Percentiles rank a stretch among this genome's conserved stretches.
These are phyloP conservation scores for Thymelicus acteon DNA, from an alignment of 2,888 invertebrate genomes.

Conservation along the genomic window DNA sequence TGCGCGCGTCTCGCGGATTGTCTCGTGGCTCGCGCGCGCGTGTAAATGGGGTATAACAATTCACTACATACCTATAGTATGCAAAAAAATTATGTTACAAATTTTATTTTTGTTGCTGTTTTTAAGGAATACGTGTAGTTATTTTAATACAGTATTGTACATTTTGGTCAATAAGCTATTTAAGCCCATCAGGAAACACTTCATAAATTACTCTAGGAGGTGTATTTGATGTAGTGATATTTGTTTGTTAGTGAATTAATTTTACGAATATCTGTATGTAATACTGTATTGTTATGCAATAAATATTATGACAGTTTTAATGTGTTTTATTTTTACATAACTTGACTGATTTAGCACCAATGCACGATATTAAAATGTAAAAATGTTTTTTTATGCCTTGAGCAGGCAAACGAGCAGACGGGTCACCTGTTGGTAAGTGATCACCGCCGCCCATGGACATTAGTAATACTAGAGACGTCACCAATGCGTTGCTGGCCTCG, in stretches of 20 bases:
- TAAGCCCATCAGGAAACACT: conserved; percentile 25
- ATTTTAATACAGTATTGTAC: conserved; percentile 33
- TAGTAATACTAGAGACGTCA: no score
- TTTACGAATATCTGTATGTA: conserved; percentile 27
- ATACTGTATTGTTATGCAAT: conserved; percentile 25
- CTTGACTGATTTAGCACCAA: no score
- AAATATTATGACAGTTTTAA: conserved; percentile 18
- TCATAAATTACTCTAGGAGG: conserved; percentile 13
- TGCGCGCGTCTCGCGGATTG: no score
- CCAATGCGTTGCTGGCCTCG: no score
- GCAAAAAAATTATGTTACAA: conserved; percentile 19
- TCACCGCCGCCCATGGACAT: no score
- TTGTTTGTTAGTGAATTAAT: conserved; percentile 33
- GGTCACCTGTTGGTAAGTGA: no score
- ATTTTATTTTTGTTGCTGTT: conserved; percentile 13
- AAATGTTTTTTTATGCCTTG: no score
- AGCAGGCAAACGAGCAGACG: no score
- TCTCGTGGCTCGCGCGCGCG: no score
- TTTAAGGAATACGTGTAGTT: conserved; percentile 15
- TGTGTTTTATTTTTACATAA: conserved; percentile 19
- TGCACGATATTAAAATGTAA: no score
- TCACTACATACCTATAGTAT: not conserved
- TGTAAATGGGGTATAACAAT: no score
- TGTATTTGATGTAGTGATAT: conserved; percentile 30
- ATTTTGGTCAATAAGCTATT: conserved; percentile 30